Base-by-base conservation (phyloP, 2,113 vertebrate species). In the Python bivittatus region DNA sequence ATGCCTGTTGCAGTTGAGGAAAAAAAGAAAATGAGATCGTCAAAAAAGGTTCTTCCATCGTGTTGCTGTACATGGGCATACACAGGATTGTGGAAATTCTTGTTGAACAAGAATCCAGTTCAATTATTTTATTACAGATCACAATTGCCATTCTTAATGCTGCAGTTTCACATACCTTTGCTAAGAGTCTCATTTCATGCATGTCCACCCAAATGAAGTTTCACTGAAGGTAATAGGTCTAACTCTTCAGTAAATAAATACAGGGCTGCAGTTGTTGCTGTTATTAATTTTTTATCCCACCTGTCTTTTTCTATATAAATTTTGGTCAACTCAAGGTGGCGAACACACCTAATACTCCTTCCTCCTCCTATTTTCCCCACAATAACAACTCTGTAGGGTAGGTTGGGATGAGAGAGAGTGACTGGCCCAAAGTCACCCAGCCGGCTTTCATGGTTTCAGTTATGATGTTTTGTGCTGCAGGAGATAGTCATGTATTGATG, bases 101-200 rank as follows among this genome's bases (percentile, higher is more conserved):
- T 92, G 33, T 6, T 10, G 91, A 92, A 44, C 0, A 0, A 92
- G 95, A 96, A 87, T 86, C 61, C 86, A 90, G 93, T 95, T 90
- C 7, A 85, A 4, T 88, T 89, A 53, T 94, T 94, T 95, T 90
- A 92, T 88, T 95, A 87, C 48, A 38, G 53, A 61, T 56, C 93
- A 92, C 91, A 96, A 96, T 94, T 86, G 93, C 79, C 58, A 53
- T 94, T 94, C 94, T 93, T 90, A 60, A 91, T 72, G 84, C 25
- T 91, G 64, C 52, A 23, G 52, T 38, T 1, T 84, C 4, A 0
- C 44, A 4, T 68, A 89, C 58, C 38, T 27, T 93, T 83, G 38
- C 90, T 91, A 33, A n/a, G 60, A 38, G 11, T 33, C 20, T 25
- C 23, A 23, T 83, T 53, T 27, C 58, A 23, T 61, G 42, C 42